Evolutionary conservation across 2,888 invertebrate species (phyloP), one percentile per base, ranked within the genome.

Genomic region (Drosophila mettleri): DNA sequence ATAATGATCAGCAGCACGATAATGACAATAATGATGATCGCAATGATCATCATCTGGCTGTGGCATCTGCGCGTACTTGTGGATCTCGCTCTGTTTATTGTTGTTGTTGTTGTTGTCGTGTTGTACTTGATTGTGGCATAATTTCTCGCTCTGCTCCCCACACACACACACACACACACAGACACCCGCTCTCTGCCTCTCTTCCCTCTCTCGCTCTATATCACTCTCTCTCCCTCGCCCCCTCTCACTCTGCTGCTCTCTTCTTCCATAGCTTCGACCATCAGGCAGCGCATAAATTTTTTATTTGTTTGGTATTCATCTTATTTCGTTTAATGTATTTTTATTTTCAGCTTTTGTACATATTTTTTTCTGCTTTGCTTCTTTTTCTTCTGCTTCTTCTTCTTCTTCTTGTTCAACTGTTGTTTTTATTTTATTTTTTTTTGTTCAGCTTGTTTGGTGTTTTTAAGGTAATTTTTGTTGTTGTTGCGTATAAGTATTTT

Each of bases 91-190:
- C 59, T 60, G 63, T 65, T 73, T 66, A 65, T 63, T 66, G 67
- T 63, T 70, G 60, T 70, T 69, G 65, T 57, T 74, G 53, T 51
- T 53, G 52, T 16, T 67, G 39, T 46, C 59, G 39, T 81, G 64
- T 83, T 89, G 83, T 86, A 83, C 86, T 89, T 85, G 89, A 86
- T 86, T 89, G 89, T 86, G 89, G 89, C 86, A 89, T 89, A 86
- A 86, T 86, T 86, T 86, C 86, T 81, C 63, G 62, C 70, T 80
- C 41, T 16, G 20, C 41, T 34, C 45, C 43, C 45, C 49, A 18
- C 36, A 16, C 24, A 31, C 33, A 51, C 51, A 34, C 41, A n/a
- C 31, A 7, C 46, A 18, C 48, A 20, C 49, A 24, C 24, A 41
- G 36, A 24, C 29, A 10, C 27, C 3, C 45, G 18, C 41, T 8